Evolutionary conservation across 2,888 invertebrate genomes (phyloP).

Genomic region (Hirudinaria manillensis): DNA sequence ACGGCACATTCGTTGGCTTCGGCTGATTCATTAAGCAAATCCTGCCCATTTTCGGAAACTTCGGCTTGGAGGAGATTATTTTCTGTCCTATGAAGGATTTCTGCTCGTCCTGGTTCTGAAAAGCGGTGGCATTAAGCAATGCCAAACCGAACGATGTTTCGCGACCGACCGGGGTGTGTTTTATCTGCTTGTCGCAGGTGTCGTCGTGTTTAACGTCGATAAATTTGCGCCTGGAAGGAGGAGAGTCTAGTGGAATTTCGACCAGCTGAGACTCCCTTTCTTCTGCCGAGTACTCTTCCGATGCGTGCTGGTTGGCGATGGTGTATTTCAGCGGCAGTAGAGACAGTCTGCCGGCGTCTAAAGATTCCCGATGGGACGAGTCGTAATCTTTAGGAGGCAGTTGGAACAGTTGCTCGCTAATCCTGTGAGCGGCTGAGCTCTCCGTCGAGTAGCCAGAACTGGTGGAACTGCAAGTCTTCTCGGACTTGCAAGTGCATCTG

Average conservation of each 20-base stretch:
- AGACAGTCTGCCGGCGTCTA: neutral
- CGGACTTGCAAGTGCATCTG: neutral
- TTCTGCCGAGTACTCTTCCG: neutral
- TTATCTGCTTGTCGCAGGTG: neutral
- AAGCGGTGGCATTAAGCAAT: neutral
- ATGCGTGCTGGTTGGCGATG: constrained; percentile 5
- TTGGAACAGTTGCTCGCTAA: neutral
- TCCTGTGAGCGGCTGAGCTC: neutral
- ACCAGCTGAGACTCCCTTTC: neutral
- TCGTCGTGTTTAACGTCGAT: neutral
- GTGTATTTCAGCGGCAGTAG: constrained; percentile 14
- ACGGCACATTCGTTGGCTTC: neutral
- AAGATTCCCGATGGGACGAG: neutral
- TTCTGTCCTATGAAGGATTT: neutral
- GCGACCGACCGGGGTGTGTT: neutral
- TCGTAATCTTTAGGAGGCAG: neutral
- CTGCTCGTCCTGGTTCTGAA: neutral
- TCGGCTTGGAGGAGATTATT: constrained; percentile 3
- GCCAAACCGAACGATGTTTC: neutral
- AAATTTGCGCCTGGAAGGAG: constrained; percentile 5
- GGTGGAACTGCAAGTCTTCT: constrained; percentile 9
- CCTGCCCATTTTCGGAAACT: constrained; percentile 12
- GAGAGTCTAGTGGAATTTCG: neutral
- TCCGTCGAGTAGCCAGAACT: constrained; percentile 9
- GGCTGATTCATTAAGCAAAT: constrained; percentile 12